Base-by-base conservation (phyloP, 1,140 invertebrate genomes). In the Drosophila insularis region DNA sequence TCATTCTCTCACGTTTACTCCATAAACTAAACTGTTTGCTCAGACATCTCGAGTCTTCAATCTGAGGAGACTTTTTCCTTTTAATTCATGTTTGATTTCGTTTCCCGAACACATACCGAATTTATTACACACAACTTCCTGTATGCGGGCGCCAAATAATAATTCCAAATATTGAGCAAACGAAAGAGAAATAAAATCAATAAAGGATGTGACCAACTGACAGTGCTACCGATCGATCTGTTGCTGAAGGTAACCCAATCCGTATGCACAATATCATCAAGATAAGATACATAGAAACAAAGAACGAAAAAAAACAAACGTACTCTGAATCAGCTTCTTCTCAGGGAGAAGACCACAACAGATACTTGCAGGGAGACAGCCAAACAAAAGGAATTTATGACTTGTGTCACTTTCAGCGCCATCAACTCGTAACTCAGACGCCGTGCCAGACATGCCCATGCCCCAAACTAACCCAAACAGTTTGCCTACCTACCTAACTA, bases 391-490 rank as follows among this genome's bases (percentile, higher is more conserved):
- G 87, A 90, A 90, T 90, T 90, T 90, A 90, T 90, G 89, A 90
- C 89, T 90, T 90, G 89, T 90, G 89, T 90, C 89, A 89, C 75
- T 85, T 90, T 74, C 78, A 81, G 89, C 84, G 89, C 84, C 89
- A 90, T 79, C 89, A 89, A 90, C 84, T 74, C 78, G 84, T 89
- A 89, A 90, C 74, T 90, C 78, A 90, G 84, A 74, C 78, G 80
- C 65, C 85, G 61, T 27, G 61, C 19, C 43, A 50, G 43, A 50
- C 43, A 50, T 50, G 43, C 43, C 17, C 43, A 50, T 50, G 43
- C 43, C 17, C 43, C 43, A 50, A 50, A 50, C 40, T 14, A 46
- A 8, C 43, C 14, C n/a, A 7, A 17, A 14, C 43, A 8, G 5
- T 19, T 10, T 50, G 7, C 7, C 43, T 50, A n/a, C 43, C 68